Percentiles rank a stretch among this genome's conserved stretches.
phyloP scores from a whole-genome alignment of 2,888 invertebrate genomes.

The Mesorhabditis spiculigera region DNA sequence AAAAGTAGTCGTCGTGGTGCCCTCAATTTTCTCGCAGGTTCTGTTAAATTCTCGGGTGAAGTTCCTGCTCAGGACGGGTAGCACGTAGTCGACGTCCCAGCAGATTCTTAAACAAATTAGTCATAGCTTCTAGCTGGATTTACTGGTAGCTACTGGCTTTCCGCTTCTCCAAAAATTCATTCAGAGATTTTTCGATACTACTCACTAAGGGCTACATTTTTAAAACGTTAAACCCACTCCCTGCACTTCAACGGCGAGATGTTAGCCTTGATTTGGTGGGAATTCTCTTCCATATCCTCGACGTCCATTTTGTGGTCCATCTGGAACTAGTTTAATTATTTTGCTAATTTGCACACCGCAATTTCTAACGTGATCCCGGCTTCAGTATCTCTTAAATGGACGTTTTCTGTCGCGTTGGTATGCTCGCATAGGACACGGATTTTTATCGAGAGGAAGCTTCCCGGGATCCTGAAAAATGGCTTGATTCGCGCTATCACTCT shows the following conservation, averaged over 20 bases:
- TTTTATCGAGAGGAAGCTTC: constrained; percentile 11
- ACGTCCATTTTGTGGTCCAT: constrained; percentile 53
- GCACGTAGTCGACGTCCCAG: constrained; percentile 31
- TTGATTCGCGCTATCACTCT: neutral
- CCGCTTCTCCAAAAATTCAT: neutral
- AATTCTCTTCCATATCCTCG: constrained; percentile 34
- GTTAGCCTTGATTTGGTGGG: constrained; percentile 46
- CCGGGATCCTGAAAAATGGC: neutral
- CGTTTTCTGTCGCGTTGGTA: constrained; percentile 31
- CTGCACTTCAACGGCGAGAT: constrained; percentile 51
- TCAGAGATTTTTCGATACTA: constrained; percentile 5
- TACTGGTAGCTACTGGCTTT: no score
- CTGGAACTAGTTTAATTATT: constrained; percentile 21
- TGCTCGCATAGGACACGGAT: constrained; percentile 30
- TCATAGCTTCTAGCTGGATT: no score
- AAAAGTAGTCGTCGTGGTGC: constrained; percentile 30
- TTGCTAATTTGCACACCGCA: constrained; percentile 17
- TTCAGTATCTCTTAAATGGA: constrained; percentile 25
- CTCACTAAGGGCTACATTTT: neutral
- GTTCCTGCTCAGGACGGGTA: constrained; percentile 18
- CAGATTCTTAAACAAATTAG: constrained; percentile 43
- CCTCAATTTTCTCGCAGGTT: constrained; percentile 41
- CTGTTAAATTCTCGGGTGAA: constrained; percentile 27
- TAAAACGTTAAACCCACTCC: constrained; percentile 22
- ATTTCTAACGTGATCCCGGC: constrained; percentile 39